A percentile compares a stretch with the other conserved stretches of the same genome.
These are phyloP conservation scores for Drosophila punjabiensis DNA, from an alignment of 1,140 invertebrate genomes.

Conservation along the genomic window DNA sequence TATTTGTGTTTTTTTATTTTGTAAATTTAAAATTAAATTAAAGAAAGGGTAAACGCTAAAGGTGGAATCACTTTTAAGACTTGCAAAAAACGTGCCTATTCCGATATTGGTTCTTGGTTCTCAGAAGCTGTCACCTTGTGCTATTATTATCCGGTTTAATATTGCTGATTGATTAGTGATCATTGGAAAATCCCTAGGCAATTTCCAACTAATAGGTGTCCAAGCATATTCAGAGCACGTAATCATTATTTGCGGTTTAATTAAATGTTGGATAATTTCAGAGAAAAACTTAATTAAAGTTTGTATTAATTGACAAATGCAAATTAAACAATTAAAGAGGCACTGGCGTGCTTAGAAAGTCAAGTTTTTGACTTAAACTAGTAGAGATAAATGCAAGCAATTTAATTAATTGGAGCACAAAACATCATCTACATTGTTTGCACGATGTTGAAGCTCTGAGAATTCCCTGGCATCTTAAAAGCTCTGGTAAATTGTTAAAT, in stretches of 20 bases:
- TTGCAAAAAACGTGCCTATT: neutral
- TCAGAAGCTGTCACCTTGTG: too few relatives aligned
- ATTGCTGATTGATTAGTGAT: neutral
- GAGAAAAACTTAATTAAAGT: neutral
- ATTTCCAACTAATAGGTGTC: neutral
- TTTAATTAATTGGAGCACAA: slow-evolving; percentile 1
- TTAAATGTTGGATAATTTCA: neutral
- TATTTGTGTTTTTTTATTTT: neutral
- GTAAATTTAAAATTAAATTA: neutral
- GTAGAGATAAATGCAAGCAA: neutral
- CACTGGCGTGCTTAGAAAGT: neutral
- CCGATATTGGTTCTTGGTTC: too few relatives aligned
- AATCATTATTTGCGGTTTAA: neutral
- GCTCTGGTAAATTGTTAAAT: neutral
- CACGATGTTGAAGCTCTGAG: neutral
- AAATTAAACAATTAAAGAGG: neutral
- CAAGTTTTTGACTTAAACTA: neutral
- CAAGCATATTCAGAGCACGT: neutral
- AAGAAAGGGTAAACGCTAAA: neutral
- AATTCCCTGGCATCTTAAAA: neutral
- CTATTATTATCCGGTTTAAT: neutral
- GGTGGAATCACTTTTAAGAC: neutral
- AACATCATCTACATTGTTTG: neutral
- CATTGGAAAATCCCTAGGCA: neutral
- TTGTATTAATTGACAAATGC: neutral